These are phyloP conservation scores for Paragorgia papillata DNA, from an alignment of 92 coral and sea anemone genomes.

Conservation along the genomic window DNA sequence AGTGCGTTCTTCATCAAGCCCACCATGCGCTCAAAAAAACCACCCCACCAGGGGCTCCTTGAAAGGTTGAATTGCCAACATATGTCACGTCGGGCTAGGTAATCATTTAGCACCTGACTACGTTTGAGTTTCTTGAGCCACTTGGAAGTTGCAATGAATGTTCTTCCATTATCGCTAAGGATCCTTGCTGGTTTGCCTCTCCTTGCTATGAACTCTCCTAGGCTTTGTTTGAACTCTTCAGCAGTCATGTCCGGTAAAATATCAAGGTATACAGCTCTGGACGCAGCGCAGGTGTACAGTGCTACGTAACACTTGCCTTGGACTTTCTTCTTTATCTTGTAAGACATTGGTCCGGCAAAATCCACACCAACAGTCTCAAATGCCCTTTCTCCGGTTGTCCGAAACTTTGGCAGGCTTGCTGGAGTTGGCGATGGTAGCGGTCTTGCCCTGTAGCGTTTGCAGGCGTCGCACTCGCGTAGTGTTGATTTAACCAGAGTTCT, in stretches of 20 bases:
- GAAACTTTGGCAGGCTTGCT: constrained; percentile 7
- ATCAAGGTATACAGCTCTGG: constrained; percentile 9
- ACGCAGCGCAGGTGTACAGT: not conserved
- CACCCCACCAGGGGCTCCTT: constrained; percentile 57
- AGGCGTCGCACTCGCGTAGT: constrained; percentile 34
- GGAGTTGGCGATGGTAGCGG: constrained; percentile 30
- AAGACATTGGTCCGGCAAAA: constrained; percentile 5
- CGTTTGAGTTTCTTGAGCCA: constrained; percentile 33
- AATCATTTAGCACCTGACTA: constrained; percentile 43
- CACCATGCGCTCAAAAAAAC: constrained; percentile 41
- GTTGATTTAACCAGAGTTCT: constrained; percentile 51
- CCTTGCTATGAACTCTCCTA: not conserved
- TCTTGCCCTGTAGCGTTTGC: constrained; percentile 52
- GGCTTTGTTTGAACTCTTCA: constrained; percentile 15
- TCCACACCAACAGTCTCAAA: constrained; percentile 3
- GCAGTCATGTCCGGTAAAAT: not conserved
- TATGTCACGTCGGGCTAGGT: constrained; percentile 28
- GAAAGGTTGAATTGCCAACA: constrained; percentile 54
- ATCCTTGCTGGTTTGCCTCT: constrained; percentile 34
- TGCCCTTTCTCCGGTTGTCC: constrained; percentile 4
- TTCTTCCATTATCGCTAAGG: constrained; percentile 21
- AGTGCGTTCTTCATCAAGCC: constrained; percentile 30
- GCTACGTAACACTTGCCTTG: not conserved
- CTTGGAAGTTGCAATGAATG: constrained; percentile 37
- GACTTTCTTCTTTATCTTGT: not conserved